Base-by-base conservation (phyloP, 2,888 invertebrate genomes). In the Cerastis leucographa region DNA sequence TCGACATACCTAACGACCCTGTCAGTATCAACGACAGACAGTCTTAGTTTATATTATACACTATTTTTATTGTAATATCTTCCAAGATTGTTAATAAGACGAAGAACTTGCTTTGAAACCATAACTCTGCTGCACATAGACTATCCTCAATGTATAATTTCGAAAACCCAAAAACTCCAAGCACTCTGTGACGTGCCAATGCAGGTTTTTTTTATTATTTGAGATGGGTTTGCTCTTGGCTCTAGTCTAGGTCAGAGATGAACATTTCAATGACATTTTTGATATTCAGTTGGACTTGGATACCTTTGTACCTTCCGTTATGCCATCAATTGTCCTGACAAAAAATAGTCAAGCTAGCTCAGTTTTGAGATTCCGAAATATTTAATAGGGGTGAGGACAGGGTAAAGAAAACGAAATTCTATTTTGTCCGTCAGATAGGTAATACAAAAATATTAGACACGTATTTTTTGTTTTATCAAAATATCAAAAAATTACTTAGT, bases 1-100 rank as follows among this genome's bases (percentile, higher is more conserved):
- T 67, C 25, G 85, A 80, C 0, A 25, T 89, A 14, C 92, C 93
- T 12, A 90, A 89, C 81, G 93, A 94, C 46, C 83, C 90, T 12
- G 93, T 93, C 76, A 85, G 69, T 22, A 42, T 85, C 6, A 64
- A 64, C n/a, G 76, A 79, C 64, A 82, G 78, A 42, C 78, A 77
- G 49, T 11, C 75, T 14, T 84, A 78, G 74, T 29, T 59, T 29
- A 17, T 59, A 12, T 8, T 7, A 19, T 42, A 35, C 17, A 22
- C 5, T 14, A 2, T 11, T 12, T 29, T 54, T 19, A 9, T 29
- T 74, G 25, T 2, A 17, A 40, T 44, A 56, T 40, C 19, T 80
- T 83, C 22, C 56, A 44, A 64, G 22, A 64, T 42, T 65, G 54
- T 82, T 7, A 22, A 44, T 35, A 49, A 81, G 5, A 54, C 9